Base-by-base conservation (phyloP, 2,113 vertebrate genomes). In the Ammospiza caudacuta region DNA sequence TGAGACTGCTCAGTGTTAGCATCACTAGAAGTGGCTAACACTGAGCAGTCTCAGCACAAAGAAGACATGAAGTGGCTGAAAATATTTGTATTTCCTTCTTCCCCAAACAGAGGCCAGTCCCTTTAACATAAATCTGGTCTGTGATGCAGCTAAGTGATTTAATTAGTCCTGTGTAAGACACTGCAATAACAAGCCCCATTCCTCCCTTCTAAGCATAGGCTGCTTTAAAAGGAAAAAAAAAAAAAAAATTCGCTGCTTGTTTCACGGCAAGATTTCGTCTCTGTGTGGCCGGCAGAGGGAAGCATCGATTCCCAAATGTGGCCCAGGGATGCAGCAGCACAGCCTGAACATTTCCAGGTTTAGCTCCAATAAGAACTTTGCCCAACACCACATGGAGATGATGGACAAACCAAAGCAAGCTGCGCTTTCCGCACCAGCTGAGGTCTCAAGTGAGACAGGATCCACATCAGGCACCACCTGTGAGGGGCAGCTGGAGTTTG, bases 201-300 rank as follows among this genome's bases (percentile, higher is more conserved):
- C 20, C 9, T 75, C 49, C 24, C 37, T 17, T 37, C 54, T 58
- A 21, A 52, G 41, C 24, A 59, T 2, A 43, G 33, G 27, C 13
- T 77, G 59, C 2, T 37, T 20, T 10, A 9, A 51, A 19, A 44
- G 13, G 11, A 8, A 14, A 6, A 33, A 22, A 35, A 35, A 35
- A 35, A 35, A 35, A 24, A n/a, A 6, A 27, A 51, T 14, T 14
- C 13, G 12, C 14, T 14, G 41, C 41, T 41, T 41, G 5, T 43
- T 89, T 72, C 27, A 11, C 6, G 15, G 2, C 1, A 16, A 25
- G 11, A 57, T 21, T 11, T 21, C 10, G 11, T 58, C 28, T 17
- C 27, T 9, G 52, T 9, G 44, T 3, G 6, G 90, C 93, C 94
- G 84, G 85, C 3, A 95, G 96, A 95, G 94, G 95, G 96, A 91